Conservation (phyloP, 1,140 invertebrate species). For the Micrasema minimum region DNA sequence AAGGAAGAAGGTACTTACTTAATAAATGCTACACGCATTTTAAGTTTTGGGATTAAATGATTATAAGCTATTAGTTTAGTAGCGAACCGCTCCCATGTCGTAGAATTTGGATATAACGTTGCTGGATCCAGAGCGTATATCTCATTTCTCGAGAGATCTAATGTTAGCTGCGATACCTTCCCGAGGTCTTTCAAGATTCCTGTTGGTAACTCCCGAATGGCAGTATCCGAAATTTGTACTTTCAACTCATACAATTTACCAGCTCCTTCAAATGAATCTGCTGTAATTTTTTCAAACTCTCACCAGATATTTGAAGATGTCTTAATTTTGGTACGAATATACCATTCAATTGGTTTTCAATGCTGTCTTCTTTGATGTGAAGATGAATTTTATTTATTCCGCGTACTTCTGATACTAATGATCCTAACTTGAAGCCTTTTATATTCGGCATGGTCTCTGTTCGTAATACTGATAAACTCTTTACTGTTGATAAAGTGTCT, state of each 20-base stretch:
- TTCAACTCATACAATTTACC: conserved; percentile 74
- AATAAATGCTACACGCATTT: no score
- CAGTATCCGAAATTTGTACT: conserved; percentile 79
- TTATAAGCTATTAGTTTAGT: conserved; percentile 83
- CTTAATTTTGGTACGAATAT: conserved; percentile 79
- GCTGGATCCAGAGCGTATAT: conserved; percentile 82
- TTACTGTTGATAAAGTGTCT: conserved; percentile 72
- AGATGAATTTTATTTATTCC: conserved; percentile 74
- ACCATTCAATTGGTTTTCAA: conserved; percentile 75
- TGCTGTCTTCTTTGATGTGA: conserved; percentile 75
- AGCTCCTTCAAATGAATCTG: conserved; percentile 77
- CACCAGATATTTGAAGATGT: conserved; percentile 82
- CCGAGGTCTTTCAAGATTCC: conserved; percentile 81
- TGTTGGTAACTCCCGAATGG: conserved; percentile 78
- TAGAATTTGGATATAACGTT: conserved; percentile 84
- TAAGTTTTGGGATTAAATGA: no score
- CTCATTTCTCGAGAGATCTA: conserved; percentile 85
- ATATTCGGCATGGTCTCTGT: conserved; percentile 76
- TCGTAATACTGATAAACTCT: conserved; percentile 70
- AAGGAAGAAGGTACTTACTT: no score
- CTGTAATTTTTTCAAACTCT: conserved; percentile 74
- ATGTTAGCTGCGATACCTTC: conserved; percentile 80
- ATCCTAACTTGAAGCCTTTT: conserved; percentile 73
- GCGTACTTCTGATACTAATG: conserved; percentile 67
- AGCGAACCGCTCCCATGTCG: conserved; percentile 85